Percentiles rank a stretch among this genome's conserved stretches.
These are phyloP conservation scores for Phrynocephalus forsythii DNA, from an alignment of 2,797 vertebrate genomes.

Conservation along the genomic window DNA sequence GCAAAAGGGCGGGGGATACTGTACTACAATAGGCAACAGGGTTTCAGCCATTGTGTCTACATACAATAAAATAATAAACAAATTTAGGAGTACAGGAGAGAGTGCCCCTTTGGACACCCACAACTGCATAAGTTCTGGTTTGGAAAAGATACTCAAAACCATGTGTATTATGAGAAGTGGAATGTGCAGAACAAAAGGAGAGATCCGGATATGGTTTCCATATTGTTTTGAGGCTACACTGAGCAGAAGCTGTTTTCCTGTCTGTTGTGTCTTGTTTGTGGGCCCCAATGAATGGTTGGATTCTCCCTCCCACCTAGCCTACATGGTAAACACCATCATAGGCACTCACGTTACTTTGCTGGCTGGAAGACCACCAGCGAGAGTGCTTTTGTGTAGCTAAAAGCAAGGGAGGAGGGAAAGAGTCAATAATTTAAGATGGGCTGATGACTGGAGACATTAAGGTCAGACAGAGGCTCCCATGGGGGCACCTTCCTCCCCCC, in stretches of 20 bases:
- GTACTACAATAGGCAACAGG: too few species aligned
- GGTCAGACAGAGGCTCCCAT: constrained; percentile 60
- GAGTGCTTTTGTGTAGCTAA: constrained; percentile 47
- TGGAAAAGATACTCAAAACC: too few species aligned
- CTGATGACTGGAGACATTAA: constrained; percentile 42
- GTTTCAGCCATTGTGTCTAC: too few species aligned
- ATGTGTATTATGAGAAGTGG: too few species aligned
- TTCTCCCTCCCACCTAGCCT: constrained; percentile 25
- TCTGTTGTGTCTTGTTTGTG: constrained; percentile 46
- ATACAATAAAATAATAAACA: too few species aligned
- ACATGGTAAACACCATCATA: neutral
- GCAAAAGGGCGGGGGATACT: too few species aligned
- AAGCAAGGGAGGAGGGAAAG: constrained; percentile 46
- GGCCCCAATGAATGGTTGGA: constrained; percentile 31
- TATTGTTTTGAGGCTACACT: constrained; percentile 54
- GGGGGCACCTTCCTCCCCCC: constrained; percentile 46
- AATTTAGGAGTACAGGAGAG: too few species aligned
- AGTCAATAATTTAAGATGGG: constrained; percentile 62
- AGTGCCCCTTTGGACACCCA: too few species aligned
- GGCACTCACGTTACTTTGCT: constrained; percentile 55
- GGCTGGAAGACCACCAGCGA: constrained; percentile 56
- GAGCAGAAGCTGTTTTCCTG: constrained; percentile 39
- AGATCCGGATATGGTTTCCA: neutral
- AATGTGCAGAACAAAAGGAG: neutral
- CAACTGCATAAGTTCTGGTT: too few species aligned